phyloP scores from a whole-genome alignment of 2,797 vertebrate species.

The Urocyon cinereoargenteus region DNA sequence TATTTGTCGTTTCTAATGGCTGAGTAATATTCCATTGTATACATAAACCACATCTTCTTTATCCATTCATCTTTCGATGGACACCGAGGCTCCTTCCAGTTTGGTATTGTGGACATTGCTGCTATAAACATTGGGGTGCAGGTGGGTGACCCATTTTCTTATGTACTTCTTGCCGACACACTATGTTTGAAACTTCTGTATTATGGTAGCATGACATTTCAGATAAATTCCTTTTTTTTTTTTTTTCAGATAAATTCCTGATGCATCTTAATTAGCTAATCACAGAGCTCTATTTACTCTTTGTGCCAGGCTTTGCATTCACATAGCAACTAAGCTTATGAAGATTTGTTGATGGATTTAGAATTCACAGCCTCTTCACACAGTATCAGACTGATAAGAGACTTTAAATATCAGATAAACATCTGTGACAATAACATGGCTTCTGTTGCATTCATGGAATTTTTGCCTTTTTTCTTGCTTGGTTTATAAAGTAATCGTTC shows the following conservation, averaged over 20 bases:
- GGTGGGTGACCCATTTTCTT: not conserved
- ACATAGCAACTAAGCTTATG: not conserved
- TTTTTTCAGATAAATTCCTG: conserved; percentile 33
- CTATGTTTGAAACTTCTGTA: not conserved
- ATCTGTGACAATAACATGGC: not conserved
- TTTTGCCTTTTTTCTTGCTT: conserved; percentile 30
- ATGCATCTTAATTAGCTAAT: not conserved
- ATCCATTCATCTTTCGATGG: too few relatives aligned
- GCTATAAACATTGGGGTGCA: too few relatives aligned
- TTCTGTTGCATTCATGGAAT: not conserved
- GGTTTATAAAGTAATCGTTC: not conserved
- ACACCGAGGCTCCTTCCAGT: too few relatives aligned
- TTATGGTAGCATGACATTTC: not conserved
- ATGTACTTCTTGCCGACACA: not conserved
- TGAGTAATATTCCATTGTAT: too few relatives aligned
- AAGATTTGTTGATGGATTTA: not conserved
- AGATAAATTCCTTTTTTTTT: too few relatives aligned
- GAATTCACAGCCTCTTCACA: not conserved
- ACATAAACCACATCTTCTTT: too few relatives aligned
- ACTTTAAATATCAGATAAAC: not conserved
- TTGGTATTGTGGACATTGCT: too few relatives aligned
- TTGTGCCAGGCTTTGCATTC: not conserved
- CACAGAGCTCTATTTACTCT: not conserved
- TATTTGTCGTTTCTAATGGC: too few relatives aligned
- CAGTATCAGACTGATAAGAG: not conserved